Evolutionary conservation across 1,140 invertebrate species (phyloP).

Genomic region (Calycopis cecrops): DNA sequence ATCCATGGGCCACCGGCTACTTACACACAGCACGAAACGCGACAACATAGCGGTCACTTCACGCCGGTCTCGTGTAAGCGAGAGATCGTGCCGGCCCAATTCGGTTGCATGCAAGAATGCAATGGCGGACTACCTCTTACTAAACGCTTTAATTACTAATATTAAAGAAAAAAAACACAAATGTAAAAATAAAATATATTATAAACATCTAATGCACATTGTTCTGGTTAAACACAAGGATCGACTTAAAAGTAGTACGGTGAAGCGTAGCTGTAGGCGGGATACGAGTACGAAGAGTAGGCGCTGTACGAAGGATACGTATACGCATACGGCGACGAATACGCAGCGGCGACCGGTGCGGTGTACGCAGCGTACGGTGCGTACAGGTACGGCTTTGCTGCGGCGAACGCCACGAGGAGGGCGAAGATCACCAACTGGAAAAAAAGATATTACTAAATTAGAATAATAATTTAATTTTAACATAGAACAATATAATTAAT

Average conservation of each 20-base stretch:
- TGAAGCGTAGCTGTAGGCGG: constrained; percentile 56
- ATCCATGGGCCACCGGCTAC: too few species aligned
- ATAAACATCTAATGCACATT: too few species aligned
- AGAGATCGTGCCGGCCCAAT: too few species aligned
- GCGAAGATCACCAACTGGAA: constrained; percentile 73
- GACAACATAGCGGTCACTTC: too few species aligned
- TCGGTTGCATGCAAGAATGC: too few species aligned
- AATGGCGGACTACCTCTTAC: too few species aligned
- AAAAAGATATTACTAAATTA: constrained; percentile 13
- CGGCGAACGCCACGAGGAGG: constrained; percentile 71
- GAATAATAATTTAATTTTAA: not conserved
- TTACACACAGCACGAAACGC: too few species aligned
- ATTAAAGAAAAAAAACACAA: too few species aligned
- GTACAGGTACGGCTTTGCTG: constrained; percentile 70
- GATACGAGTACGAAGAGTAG: constrained; percentile 63
- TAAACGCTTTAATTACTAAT: too few species aligned
- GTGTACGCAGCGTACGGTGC: constrained; percentile 64
- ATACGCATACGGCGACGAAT: constrained; percentile 56
- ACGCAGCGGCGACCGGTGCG: constrained; percentile 48
- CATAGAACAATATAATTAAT: too few species aligned
- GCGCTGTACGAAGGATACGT: constrained; percentile 67
- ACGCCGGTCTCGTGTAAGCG: too few species aligned
- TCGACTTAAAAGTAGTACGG: constrained; percentile 51
- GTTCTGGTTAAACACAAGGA: too few species aligned
- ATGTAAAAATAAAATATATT: not conserved